Conservation (phyloP, 2,888 invertebrate species). For the Dynastes maya region DNA sequence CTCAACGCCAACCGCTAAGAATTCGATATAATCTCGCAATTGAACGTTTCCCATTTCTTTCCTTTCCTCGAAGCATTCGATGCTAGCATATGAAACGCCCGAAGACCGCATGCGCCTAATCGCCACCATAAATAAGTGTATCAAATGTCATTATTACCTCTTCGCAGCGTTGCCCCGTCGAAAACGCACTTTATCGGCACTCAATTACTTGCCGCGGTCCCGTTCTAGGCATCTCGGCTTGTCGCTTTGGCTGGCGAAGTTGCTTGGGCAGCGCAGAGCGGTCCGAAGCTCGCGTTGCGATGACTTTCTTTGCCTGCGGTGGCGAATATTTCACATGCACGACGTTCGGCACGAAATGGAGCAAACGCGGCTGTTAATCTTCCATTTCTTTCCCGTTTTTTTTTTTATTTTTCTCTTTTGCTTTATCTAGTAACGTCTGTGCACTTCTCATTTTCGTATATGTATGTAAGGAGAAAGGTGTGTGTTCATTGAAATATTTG, state of each 20-base stretch:
- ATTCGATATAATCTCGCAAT: neutral
- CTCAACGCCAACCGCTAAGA: too few species aligned
- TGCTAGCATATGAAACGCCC: neutral
- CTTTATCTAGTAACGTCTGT: too few species aligned
- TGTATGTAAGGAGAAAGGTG: too few species aligned
- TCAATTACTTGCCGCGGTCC: neutral
- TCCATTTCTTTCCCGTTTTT: neutral
- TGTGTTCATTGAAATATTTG: too few species aligned
- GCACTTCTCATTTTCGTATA: too few species aligned
- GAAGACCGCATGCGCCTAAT: slow-evolving; percentile 28
- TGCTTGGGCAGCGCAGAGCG: neutral
- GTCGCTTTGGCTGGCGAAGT: slow-evolving; percentile 60
- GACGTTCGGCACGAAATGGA: slow-evolving; percentile 56
- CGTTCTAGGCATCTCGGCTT: slow-evolving; percentile 51
- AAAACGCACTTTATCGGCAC: slow-evolving; percentile 18
- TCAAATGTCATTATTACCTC: slow-evolving; percentile 62
- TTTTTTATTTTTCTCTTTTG: too few species aligned
- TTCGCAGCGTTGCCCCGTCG: neutral
- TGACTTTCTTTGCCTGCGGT: slow-evolving; percentile 64
- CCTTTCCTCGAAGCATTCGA: neutral
- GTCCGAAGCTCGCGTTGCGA: slow-evolving; percentile 59
- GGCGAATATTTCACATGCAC: slow-evolving; percentile 53
- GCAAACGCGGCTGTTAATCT: slow-evolving; percentile 51
- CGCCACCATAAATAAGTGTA: slow-evolving; percentile 52
- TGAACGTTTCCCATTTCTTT: neutral